A percentile compares a stretch with the other conserved stretches of the same genome.
phyloP scores from a whole-genome alignment of 2,888 invertebrate genomes.

The Yponomeuta malinellus region DNA sequence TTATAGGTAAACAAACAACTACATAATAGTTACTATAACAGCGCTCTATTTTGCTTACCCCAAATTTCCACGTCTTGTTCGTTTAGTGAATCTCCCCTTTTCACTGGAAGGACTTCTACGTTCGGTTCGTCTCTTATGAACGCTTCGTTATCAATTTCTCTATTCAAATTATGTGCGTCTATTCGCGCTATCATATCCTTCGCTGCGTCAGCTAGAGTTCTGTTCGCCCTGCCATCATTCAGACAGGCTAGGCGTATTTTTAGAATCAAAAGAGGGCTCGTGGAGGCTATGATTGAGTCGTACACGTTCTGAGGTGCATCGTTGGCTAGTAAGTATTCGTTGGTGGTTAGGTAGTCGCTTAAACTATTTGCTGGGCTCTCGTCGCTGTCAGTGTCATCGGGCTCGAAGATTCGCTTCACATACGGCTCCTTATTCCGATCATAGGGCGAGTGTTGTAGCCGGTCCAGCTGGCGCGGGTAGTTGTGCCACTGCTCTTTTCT shows the following conservation, averaged over 20 bases:
- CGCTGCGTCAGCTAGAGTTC: slow-evolving; percentile 20
- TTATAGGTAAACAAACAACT: too few species aligned
- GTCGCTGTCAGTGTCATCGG: slow-evolving; percentile 31
- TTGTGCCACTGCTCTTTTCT: slow-evolving; percentile 64
- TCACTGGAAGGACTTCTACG: slow-evolving; percentile 38
- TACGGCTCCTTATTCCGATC: slow-evolving; percentile 29
- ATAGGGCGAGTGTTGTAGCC: slow-evolving; percentile 44
- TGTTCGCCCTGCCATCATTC: slow-evolving; percentile 35
- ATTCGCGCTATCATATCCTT: background rate
- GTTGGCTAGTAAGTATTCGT: slow-evolving; percentile 38
- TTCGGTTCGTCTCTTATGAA: slow-evolving; percentile 33
- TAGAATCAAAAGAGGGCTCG: slow-evolving; percentile 52
- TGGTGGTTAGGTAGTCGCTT: slow-evolving; percentile 29
- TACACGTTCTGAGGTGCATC: slow-evolving; percentile 33
- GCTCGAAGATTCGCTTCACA: slow-evolving; percentile 36
- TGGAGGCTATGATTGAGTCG: slow-evolving; percentile 36
- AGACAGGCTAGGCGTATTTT: slow-evolving; percentile 55
- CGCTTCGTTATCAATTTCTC: slow-evolving; percentile 27
- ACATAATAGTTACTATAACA: too few species aligned
- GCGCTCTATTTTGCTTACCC: slow-evolving; percentile 26
- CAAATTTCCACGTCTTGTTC: slow-evolving; percentile 29
- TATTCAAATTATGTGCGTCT: slow-evolving; percentile 27
- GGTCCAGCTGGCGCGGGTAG: slow-evolving; percentile 59
- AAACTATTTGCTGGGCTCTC: background rate
- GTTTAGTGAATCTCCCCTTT: slow-evolving; percentile 37